Conservation (phyloP, 2,797 vertebrate species). For the Microtus agrestis region DNA sequence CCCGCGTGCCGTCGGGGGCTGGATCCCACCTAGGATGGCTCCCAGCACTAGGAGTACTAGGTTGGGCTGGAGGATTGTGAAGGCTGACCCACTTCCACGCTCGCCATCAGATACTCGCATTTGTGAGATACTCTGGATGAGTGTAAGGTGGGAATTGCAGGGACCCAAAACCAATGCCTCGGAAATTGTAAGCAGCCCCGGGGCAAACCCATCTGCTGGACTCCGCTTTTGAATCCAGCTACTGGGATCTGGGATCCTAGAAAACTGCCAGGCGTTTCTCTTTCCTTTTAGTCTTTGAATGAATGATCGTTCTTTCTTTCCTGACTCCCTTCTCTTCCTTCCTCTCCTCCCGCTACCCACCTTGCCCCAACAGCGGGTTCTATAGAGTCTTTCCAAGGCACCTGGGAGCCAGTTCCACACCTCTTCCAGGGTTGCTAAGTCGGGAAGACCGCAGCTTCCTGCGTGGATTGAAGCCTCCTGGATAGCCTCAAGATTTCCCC, state of each 20-base stretch:
- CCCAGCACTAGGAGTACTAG: too few relatives aligned
- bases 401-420: not conserved
- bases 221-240: not conserved
- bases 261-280: accelerated
- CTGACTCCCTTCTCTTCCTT: not conserved
- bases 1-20: not conserved
- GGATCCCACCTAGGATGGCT: accelerated
- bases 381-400: not conserved
- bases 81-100: not conserved
- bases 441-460: not conserved
- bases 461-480: not conserved
- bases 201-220: not conserved
- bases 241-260: accelerated
- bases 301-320: not conserved
- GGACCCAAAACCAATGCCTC: not conserved
- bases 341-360: not conserved
- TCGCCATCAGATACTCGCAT: not conserved
- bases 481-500: not conserved
- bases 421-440: not conserved
- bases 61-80: not conserved
- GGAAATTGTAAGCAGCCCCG: not conserved
- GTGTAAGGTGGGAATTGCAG: not conserved
- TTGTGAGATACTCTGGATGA: not conserved
- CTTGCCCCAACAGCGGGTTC: not conserved
- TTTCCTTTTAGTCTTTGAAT: not conserved